phyloP scores from a whole-genome alignment of 1,140 invertebrate genomes.

The Liolophura sinensis region DNA sequence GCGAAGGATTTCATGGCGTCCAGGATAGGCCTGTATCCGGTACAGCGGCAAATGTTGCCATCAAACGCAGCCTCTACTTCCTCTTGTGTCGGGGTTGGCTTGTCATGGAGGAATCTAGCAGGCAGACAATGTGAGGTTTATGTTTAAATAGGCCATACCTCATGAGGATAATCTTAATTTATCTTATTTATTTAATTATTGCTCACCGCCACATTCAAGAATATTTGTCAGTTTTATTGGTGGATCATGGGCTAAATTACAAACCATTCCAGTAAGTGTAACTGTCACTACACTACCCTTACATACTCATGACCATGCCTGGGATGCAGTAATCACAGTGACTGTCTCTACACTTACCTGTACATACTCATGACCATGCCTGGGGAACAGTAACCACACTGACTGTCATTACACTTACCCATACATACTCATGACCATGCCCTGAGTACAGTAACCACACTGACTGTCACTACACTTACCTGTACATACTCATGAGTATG shows the following conservation, averaged over 20 bases:
- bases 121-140: too few species aligned
- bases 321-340: conserved; percentile 65
- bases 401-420: conserved; percentile 26
- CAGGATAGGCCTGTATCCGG: conserved; percentile 26
- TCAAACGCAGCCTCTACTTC: conserved; percentile 40
- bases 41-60: conserved; percentile 46
- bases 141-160: too few species aligned
- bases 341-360: conserved; percentile 36
- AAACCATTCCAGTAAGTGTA: too few species aligned
- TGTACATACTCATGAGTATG: conserved; percentile 46
- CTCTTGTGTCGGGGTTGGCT: conserved; percentile 24
- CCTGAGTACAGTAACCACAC: conserved; percentile 64
- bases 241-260: too few species aligned
- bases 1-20: conserved; percentile 23
- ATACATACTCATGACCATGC: conserved; percentile 48
- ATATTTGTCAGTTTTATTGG: too few species aligned
- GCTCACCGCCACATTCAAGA: too few species aligned
- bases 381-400: conserved; percentile 65
- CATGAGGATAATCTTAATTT: too few species aligned
- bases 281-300: conserved; percentile 30
- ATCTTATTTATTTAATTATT: too few species aligned
- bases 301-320: conserved; percentile 47
- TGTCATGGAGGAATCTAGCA: conserved; percentile 24
- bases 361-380: conserved; percentile 48
- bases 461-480: conserved; percentile 40